Evolutionary conservation across 2,888 invertebrate genomes (phyloP), one percentile per base, ranked within the genome.

Genomic region (Tenthredo mesomela): DNA sequence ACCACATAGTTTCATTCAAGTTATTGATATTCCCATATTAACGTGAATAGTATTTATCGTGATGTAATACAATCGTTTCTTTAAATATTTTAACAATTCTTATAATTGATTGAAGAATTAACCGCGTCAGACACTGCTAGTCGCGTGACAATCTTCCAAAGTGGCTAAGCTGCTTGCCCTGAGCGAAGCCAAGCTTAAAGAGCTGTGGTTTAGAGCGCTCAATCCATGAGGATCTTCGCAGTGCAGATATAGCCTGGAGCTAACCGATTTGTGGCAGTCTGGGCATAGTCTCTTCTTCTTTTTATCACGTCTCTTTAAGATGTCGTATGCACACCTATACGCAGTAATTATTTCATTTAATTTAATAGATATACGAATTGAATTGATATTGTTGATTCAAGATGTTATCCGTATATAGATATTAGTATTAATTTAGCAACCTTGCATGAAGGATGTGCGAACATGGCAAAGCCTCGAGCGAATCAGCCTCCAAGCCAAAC

Each of bases 361-460:
- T 21, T 58, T 29, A 29, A 29, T 29, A 43, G n/a, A 40, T 5
- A 65, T n/a, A 54, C n/a, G 1, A 54, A n/a, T 50, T 54, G 5
- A 6, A 54, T 18, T n/a, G 18, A 54, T n/a, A 54, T 54, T 54
- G n/a, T 7, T n/a, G 7, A 54, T 54, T n/a, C 6, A 54, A 54
- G 18, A 25, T 25, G n/a, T n/a, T 61, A 12, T 0, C 33, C 33
- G 3, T 61, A 10, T 25, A 2, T 3, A 12, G 25, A 70, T 15
- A n/a, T 21, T n/a, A 43, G 73, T 9, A 71, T 21, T 33, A 50
- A 70, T 82, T 73, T 78, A 65, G 85, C 87, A 92, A 97, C 97
- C 97, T 96, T 70, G 97, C 96, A 91, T 98, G 98, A 77, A 98
- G 95, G 88, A 98, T 97, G 92, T 98, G 98, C 3, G 97, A 96